Conservation (phyloP, 2,797 vertebrate species). For the Pelodytes ibericus region DNA sequence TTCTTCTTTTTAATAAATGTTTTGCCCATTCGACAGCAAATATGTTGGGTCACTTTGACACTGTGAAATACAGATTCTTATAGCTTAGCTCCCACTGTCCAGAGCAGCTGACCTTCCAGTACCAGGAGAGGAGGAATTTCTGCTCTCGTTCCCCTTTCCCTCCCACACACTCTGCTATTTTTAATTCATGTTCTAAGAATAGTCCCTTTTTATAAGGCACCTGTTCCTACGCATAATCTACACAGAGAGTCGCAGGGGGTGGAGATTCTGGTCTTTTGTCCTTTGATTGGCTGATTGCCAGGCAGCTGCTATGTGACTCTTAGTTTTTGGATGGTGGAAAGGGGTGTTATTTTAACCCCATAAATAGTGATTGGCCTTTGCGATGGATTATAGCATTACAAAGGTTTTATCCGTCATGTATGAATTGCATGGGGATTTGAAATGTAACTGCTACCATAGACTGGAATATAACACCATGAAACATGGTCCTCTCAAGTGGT, state of each 20-base stretch:
- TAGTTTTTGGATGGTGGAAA: constrained; percentile 3
- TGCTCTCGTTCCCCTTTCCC: not conserved
- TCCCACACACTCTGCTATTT: constrained; percentile 40
- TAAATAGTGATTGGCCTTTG: not conserved
- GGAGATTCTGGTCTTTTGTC: constrained; percentile 46
- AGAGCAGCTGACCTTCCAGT: constrained; percentile 23
- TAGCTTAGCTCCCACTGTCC: not conserved
- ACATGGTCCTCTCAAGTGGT: not conserved
- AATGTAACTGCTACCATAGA: not conserved
- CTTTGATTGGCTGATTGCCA: constrained; percentile 43
- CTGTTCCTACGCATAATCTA: constrained; percentile 44
- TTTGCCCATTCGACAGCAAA: no score
- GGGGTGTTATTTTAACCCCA: constrained; percentile 28
- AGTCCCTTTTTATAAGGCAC: constrained; percentile 41
- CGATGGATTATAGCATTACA: not conserved
- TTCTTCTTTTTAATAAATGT: no score
- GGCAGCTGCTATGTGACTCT: constrained; percentile 36
- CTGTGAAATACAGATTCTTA: not conserved
- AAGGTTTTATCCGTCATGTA: not conserved
- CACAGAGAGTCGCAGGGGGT: constrained; percentile 36
- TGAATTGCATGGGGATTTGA: not conserved
- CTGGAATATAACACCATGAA: not conserved
- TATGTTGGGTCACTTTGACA: not conserved
- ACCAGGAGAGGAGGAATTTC: constrained; percentile 11
- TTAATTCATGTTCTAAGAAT: constrained; percentile 44